Conservation (phyloP, 2,113 vertebrate genomes). For the Stigmatopora argus region DNA sequence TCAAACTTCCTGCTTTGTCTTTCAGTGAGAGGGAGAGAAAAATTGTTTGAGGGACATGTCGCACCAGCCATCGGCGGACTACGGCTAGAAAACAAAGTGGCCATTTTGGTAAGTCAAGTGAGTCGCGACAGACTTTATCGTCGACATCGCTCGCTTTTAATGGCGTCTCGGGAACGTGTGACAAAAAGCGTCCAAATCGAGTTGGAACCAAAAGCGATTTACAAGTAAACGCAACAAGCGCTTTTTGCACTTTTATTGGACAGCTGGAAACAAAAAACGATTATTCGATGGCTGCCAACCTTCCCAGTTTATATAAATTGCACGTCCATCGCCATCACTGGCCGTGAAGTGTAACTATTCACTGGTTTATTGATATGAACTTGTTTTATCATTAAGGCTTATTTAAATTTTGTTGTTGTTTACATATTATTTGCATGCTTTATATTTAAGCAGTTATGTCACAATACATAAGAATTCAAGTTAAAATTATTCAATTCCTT, state of each 20-base stretch:
- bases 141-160: no score
- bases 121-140: no score
- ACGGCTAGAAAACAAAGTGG: neutral
- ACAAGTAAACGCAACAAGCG: conserved; percentile 2
- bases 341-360: neutral
- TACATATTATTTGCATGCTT: conserved; percentile 14
- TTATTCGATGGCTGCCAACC: no score
- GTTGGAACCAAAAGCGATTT: neutral
- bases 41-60: neutral
- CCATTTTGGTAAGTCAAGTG: neutral
- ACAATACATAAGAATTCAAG: conserved; percentile 43
- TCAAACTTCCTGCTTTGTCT: neutral
- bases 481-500: conserved; percentile 2
- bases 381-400: conserved; percentile 15
- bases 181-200: neutral
- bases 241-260: conserved; percentile 36
- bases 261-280: conserved; percentile 26
- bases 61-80: neutral
- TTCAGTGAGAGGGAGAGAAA: neutral
- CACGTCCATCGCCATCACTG: no score
- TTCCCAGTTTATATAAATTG: no score
- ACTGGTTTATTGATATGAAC: neutral
- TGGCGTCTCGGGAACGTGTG: no score
- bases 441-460: conserved; percentile 15
- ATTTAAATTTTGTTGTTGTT: conserved; percentile 16